Evolutionary conservation across 2,888 invertebrate genomes (phyloP), one percentile per base, ranked within the genome.

Genomic region (Diabrotica balteata): DNA sequence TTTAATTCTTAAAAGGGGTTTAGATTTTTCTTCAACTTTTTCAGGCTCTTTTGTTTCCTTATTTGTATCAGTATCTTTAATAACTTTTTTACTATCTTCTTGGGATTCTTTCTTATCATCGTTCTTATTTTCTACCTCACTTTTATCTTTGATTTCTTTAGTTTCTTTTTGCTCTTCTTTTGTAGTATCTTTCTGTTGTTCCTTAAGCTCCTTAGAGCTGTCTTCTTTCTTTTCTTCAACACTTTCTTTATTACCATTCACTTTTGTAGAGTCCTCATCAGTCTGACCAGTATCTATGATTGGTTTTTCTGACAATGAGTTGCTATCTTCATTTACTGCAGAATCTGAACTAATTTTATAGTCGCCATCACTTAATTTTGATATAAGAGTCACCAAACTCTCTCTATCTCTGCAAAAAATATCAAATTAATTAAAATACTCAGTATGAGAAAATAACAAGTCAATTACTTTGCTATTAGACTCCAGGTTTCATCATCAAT

Each of bases 401-500:
- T 93, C 93, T 72, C 95, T 76, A 72, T 84, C 82, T 68, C 85
- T 84, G 72, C 49, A 75, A 77, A 67, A 68, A 66, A 50, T 51
- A 61, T 32, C 4, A 32, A 32, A 32, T 32, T 32, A 32, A 32
- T 32, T 32, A 32, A 32, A 32, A 32, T 4, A 2, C 0, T 32
- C 32, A 32, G 5, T 32, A 32, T 32, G 4, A 32, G 32, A 32
- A 32, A 32, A 4, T 32, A 32, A 32, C 3, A 32, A 32, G 32
- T 32, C 5, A 32, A 32, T 83, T 85, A 94, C 93, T 90, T 93
- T 71, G 96, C 97, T 71, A 97, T 93, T 55, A 97, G 88, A 80
- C 93, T 91, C 97, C 97, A 97, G 10, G 94, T 94, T 82, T 98
- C 96, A 81, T 98, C 98, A 84, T 98, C 98, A 74, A 93, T 90